Evolutionary conservation across 2,797 vertebrate species (phyloP).

Genomic region (Gymnothorax reevesii): DNA sequence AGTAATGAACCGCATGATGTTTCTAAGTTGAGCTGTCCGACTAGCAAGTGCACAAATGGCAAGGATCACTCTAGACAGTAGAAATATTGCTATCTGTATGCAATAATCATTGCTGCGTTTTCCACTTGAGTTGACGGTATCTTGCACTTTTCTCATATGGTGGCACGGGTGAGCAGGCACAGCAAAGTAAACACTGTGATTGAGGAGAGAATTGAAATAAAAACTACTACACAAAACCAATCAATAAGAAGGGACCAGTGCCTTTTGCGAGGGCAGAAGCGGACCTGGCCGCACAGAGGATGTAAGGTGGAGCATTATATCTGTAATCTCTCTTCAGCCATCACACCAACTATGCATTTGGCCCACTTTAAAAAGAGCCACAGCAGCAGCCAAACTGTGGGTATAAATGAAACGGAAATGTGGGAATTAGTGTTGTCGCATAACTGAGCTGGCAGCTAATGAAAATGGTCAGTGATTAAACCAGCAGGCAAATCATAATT

Average conservation of each 20-base stretch:
- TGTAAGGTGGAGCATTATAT: conserved; percentile 34
- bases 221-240: conserved; percentile 43
- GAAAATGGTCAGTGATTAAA: background rate
- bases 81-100: conserved; percentile 9
- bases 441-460: background rate
- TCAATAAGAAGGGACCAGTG: conserved; percentile 50
- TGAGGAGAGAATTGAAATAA: conserved; percentile 35
- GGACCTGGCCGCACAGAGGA: conserved; percentile 40
- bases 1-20: conserved; percentile 40
- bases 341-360: conserved; percentile 38
- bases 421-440: conserved; percentile 38
- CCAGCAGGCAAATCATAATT: conserved; percentile 1
- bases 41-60: conserved; percentile 35
- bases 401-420: conserved; percentile 47
- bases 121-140: conserved; percentile 28
- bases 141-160: conserved; percentile 22
- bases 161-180: background rate
- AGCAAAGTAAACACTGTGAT: conserved; percentile 42
- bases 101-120: conserved; percentile 13
- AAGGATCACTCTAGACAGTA: conserved; percentile 35
- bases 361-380: conserved; percentile 49
- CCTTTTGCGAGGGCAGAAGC: conserved; percentile 43
- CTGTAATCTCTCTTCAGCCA: conserved; percentile 41
- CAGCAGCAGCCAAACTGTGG: conserved; percentile 42
- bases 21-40: conserved; percentile 32